Percentiles rank a stretch among this genome's conserved stretches.
These are phyloP conservation scores for Brachionus manjavacas DNA, from an alignment of 1,140 invertebrate species.

Conservation along the genomic window DNA sequence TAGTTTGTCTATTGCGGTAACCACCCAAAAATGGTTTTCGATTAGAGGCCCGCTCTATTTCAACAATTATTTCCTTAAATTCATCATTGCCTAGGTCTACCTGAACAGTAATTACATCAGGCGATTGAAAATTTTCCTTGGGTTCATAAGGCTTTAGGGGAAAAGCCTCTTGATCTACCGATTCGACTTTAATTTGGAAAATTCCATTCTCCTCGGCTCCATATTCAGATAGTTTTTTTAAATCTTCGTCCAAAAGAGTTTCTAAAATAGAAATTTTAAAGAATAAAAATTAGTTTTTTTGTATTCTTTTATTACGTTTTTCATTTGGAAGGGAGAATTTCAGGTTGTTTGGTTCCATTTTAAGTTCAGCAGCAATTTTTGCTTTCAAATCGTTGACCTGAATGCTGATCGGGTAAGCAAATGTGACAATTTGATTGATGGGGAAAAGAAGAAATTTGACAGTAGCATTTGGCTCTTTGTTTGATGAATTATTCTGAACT, in stretches of 20 bases:
- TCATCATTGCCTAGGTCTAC: slow-evolving; percentile 47
- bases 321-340: slow-evolving; percentile 45
- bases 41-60: slow-evolving; percentile 52
- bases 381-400: slow-evolving; percentile 51
- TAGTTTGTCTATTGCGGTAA: slow-evolving; percentile 52
- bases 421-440: slow-evolving; percentile 54
- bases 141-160: slow-evolving; percentile 54
- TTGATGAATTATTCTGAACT: background rate
- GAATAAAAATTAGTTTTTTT: too few relatives aligned
- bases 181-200: slow-evolving; percentile 55
- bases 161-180: slow-evolving; percentile 54
- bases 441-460: slow-evolving; percentile 57
- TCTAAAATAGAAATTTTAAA: slow-evolving; percentile 44
- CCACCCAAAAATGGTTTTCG: slow-evolving; percentile 57
- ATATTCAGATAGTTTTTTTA: slow-evolving; percentile 51
- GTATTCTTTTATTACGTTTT: background rate
- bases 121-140: slow-evolving; percentile 53
- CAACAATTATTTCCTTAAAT: slow-evolving; percentile 54
- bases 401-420: slow-evolving; percentile 52
- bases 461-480: slow-evolving; percentile 44
- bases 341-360: slow-evolving; percentile 52
- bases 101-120: slow-evolving; percentile 56
- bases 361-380: slow-evolving; percentile 54
- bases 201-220: slow-evolving; percentile 57
- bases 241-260: slow-evolving; percentile 47